Base-by-base conservation (phyloP, 92 coral and sea anemone species). In the Actinostola sp. region DNA sequence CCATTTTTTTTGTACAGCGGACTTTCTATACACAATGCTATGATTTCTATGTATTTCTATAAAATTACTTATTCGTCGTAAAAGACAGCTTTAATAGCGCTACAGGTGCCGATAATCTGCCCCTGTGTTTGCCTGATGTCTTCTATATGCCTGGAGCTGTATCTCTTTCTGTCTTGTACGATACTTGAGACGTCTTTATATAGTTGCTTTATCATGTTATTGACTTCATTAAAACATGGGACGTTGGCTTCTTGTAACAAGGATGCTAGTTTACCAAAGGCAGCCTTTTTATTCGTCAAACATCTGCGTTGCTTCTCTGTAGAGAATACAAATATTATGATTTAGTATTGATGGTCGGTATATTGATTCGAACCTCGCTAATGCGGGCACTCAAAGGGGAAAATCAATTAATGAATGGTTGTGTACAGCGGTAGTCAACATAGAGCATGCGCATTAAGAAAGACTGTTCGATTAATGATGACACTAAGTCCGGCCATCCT, bases 121-220 rank as follows among this genome's bases (percentile, higher is more conserved):
- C 98, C 98, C 33, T 82, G 89, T 29, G 85, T 52, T 41, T 87
- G 84, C 32, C 98, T 83, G 43, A 94, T 46, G 38, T 85, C 82
- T 51, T 94, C 97, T 41, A 94, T 84, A 24, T 82, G 82, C 66
- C 80, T 84, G 12, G 89, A 89, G 73, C 96, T 89, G 77, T 89
- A 94, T 67, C 83, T 92, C 61, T 87, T 55, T 31, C 92, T 85
- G 55, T 94, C 97, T 65, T 79, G 88, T 42, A 85, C 96, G 24
- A 90, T 85, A 24, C 63, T 74, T 16, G 79, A 68, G 44, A 86
- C 80, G 36, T 90, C 89, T 31, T 67, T 70, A 11, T 78, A 73
- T 19, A 90, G 73, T 26, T 75, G 89, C 26, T 71, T 74, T 42
- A 86, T 30, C 39, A 86, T 54, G 44, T 61, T 71, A 62, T 52